phyloP scores from a whole-genome alignment of 2,113 vertebrate species.

The Sorex fumeus region DNA sequence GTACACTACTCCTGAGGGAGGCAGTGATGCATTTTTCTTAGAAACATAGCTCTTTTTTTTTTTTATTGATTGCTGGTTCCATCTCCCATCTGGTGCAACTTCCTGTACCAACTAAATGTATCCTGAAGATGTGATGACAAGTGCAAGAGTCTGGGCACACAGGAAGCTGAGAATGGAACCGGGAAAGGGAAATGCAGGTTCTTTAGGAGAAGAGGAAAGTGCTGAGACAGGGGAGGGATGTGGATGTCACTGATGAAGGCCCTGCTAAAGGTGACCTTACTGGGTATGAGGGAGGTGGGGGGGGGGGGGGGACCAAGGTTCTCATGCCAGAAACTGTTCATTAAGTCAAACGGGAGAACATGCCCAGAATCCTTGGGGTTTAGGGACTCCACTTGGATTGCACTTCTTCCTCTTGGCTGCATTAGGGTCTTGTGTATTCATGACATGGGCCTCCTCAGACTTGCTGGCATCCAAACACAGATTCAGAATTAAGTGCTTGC shows the following conservation, averaged over 20 bases:
- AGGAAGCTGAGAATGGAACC: slow-evolving; percentile 74
- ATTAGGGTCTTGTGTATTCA: background rate
- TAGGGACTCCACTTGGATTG: background rate
- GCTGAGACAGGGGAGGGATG: slow-evolving; percentile 15
- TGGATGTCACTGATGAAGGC: background rate
- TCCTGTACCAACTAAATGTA: slow-evolving; percentile 83
- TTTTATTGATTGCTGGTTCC: slow-evolving; percentile 80
- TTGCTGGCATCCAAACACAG: background rate
- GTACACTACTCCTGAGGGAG: slow-evolving; percentile 72
- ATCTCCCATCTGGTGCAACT: slow-evolving; percentile 78
- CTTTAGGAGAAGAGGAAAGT: slow-evolving; percentile 33
- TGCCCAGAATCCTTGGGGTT: background rate
- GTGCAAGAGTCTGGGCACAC: slow-evolving; percentile 62
- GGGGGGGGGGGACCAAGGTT: background rate
- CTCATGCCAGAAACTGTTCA: background rate
- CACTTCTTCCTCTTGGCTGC: background rate
- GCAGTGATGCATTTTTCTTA: slow-evolving; percentile 80
- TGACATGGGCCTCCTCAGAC: background rate
- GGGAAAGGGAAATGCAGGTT: slow-evolving; percentile 68
- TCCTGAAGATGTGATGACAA: slow-evolving; percentile 78
- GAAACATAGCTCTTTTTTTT: slow-evolving; percentile 74
- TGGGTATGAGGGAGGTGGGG: too few species aligned
- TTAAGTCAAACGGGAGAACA: slow-evolving; percentile 19
- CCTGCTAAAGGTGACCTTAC: background rate
- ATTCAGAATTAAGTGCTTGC: background rate